Percentiles rank a stretch among this genome's conserved stretches.
phyloP scores from a whole-genome alignment of 2,113 vertebrate genomes.

The Edolisoma coerulescens region DNA sequence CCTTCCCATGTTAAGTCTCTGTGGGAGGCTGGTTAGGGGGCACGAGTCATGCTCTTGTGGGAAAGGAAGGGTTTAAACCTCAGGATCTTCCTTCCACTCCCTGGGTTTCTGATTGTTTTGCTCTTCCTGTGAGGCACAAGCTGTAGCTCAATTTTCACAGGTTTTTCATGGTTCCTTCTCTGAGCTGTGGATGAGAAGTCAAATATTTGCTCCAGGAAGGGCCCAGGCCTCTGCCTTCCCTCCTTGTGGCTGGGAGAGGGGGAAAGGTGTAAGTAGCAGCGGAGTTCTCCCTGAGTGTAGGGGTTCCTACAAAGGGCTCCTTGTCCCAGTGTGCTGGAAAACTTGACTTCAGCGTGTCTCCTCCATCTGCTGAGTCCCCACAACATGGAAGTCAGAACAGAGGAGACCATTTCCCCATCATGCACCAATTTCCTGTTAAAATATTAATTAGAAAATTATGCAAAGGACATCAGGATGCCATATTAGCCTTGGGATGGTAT shows the following conservation, averaged over 20 bases:
- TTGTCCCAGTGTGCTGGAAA: not conserved
- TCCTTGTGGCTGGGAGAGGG: not conserved
- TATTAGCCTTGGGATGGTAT: not conserved
- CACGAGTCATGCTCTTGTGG: not conserved
- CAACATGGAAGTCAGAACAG: not conserved
- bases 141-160: not conserved
- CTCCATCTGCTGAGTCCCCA: not conserved
- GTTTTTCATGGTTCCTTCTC: not conserved
- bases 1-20: not conserved
- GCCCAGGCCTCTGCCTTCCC: not conserved
- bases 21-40: not conserved
- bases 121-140: not conserved
- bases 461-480: accelerated
- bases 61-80: not conserved
- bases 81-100: not conserved
- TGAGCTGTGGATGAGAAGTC: not conserved
- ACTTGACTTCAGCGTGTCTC: not conserved
- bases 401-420: not conserved
- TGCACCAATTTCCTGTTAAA: not conserved
- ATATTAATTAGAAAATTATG: not conserved
- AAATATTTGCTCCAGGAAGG: not conserved
- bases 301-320: not conserved
- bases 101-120: not conserved
- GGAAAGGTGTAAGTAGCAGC: not conserved
- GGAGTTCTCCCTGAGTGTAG: not conserved